These are phyloP conservation scores for Chelon auratus DNA, from an alignment of 2,797 vertebrate species.

Conservation along the genomic window DNA sequence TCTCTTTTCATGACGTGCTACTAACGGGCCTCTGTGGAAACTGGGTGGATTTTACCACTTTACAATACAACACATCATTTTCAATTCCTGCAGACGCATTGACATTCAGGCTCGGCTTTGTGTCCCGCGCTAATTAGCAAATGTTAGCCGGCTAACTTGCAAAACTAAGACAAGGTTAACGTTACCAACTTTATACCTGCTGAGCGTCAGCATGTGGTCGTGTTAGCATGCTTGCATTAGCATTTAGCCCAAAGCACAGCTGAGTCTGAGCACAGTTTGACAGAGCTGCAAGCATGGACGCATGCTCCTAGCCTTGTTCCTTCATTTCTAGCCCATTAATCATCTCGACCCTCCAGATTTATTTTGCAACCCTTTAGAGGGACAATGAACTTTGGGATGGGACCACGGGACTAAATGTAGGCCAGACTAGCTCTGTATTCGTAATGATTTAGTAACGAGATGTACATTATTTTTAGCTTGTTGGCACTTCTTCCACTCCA, in stretches of 20 bases:
- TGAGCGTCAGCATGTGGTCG: not conserved
- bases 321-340: slow-evolving; percentile 8
- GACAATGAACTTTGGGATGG: not conserved
- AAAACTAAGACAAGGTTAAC: not conserved
- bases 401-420: not conserved
- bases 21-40: not conserved
- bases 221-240: slow-evolving; percentile 9
- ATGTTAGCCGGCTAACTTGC: not conserved
- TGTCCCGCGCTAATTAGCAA: too few relatives aligned
- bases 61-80: too few relatives aligned
- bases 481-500: slow-evolving; percentile 2
- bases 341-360: slow-evolving; percentile 15
- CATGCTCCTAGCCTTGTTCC: not conserved
- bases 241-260: slow-evolving; percentile 1
- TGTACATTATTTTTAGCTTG: not conserved
- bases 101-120: too few relatives aligned
- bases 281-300: not conserved
- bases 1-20: not conserved
- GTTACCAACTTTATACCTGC: not conserved
- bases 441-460: not conserved
- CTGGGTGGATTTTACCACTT: too few relatives aligned
- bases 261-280: not conserved
- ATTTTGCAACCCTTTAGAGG: slow-evolving; percentile 9
- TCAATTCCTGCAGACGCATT: too few relatives aligned
- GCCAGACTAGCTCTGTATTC: not conserved